These are phyloP conservation scores for Sternotherus odoratus DNA, from an alignment of 2,797 vertebrate species.

Conservation along the genomic window DNA sequence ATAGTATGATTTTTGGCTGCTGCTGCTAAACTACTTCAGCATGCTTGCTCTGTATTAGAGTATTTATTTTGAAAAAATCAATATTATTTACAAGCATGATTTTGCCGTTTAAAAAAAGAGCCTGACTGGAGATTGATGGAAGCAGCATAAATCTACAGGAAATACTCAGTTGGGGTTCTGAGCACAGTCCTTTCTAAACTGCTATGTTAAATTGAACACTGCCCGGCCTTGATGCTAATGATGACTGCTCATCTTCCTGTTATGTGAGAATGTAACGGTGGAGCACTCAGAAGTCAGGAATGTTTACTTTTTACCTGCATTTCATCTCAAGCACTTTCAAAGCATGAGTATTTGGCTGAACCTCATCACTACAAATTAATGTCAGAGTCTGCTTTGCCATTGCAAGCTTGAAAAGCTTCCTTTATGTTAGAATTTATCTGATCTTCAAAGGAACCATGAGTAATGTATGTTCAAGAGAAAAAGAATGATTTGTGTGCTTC, in stretches of 20 bases:
- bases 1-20: not conserved
- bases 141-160: slow-evolving; percentile 1
- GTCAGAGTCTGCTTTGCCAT: slow-evolving; percentile 1
- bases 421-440: not conserved
- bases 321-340: slow-evolving; percentile 15
- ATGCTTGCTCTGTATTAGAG: not conserved
- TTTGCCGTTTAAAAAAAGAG: not conserved
- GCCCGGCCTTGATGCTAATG: slow-evolving; percentile 23
- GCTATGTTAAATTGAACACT: not conserved
- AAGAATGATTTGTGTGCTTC: not conserved
- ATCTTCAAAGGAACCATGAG: slow-evolving; percentile 21
- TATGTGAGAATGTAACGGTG: slow-evolving; percentile 17
- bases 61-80: not conserved
- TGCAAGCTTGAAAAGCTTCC: slow-evolving; percentile 35
- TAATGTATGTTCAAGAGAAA: not conserved
- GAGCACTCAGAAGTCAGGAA: slow-evolving; percentile 9
- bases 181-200: not conserved
- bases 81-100: not conserved
- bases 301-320: not conserved
- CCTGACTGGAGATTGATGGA: not conserved
- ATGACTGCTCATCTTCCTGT: slow-evolving; percentile 9
- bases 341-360: slow-evolving; percentile 7
- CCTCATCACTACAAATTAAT: slow-evolving; percentile 9
- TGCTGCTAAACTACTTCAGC: not conserved
- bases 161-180: not conserved